phyloP scores from a whole-genome alignment of 1,140 invertebrate species.

The Heliconius hermathena region DNA sequence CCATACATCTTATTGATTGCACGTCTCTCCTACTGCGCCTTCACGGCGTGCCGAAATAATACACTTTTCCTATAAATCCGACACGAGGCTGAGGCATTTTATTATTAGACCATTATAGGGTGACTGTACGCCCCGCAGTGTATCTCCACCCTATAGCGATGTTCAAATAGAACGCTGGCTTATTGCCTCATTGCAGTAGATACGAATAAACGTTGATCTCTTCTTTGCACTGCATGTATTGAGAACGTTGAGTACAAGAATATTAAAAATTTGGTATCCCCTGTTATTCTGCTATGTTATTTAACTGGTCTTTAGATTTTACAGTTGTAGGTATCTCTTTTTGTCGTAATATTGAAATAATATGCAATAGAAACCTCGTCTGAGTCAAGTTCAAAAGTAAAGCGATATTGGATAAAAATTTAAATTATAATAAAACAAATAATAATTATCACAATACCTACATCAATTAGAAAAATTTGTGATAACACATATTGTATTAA shows the following conservation, averaged over 20 bases:
- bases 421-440: too few relatives aligned
- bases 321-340: too few relatives aligned
- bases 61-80: slow-evolving; percentile 14
- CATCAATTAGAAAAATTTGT: too few relatives aligned
- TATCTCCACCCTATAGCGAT: slow-evolving; percentile 24
- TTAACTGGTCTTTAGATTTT: too few relatives aligned
- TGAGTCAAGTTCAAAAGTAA: too few relatives aligned
- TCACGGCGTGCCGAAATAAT: background rate
- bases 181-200: slow-evolving; percentile 16
- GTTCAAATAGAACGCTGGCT: slow-evolving; percentile 37
- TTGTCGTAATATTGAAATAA: too few relatives aligned
- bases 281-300: background rate
- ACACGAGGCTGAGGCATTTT: slow-evolving; percentile 34
- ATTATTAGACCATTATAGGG: slow-evolving; percentile 47
- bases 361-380: too few relatives aligned
- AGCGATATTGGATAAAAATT: too few relatives aligned
- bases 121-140: slow-evolving; percentile 29
- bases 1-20: background rate
- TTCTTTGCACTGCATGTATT: slow-evolving; percentile 9
- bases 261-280: slow-evolving; percentile 4
- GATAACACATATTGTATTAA: too few relatives aligned
- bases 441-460: too few relatives aligned
- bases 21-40: background rate
- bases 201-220: slow-evolving; percentile 16
- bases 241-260: slow-evolving; percentile 3